A percentile compares a stretch with the other conserved stretches of the same genome.
phyloP scores from a whole-genome alignment of 2,888 invertebrate species.

The Drosophila limbata region DNA sequence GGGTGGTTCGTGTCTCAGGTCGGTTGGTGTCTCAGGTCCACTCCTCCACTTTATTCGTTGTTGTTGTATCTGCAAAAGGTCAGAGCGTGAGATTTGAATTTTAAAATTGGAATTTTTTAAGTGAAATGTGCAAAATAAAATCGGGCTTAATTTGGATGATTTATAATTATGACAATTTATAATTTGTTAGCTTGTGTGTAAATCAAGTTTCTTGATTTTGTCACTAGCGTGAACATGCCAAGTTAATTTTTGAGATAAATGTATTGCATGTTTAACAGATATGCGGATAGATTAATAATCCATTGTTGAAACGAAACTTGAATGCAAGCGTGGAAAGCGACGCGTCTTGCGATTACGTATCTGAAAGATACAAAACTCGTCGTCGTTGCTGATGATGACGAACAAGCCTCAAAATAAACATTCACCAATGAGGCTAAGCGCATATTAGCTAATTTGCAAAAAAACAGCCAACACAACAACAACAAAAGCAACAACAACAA shows the following conservation, averaged over 20 bases:
- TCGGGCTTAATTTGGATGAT: neutral
- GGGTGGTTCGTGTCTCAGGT: constrained; percentile 28
- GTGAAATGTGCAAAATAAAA: constrained; percentile 10
- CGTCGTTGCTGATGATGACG: constrained; percentile 30
- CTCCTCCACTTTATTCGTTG: constrained; percentile 43
- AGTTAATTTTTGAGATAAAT: constrained; percentile 3
- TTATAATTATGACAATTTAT: constrained; percentile 4
- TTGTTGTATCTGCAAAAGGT: constrained; percentile 75
- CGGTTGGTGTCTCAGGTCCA: constrained; percentile 21
- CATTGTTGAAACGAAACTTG: constrained; percentile 7
- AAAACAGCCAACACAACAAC: constrained; percentile 19
- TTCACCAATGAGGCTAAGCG: constrained; percentile 69
- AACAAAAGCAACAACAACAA: constrained; percentile 17
- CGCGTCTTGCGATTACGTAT: constrained; percentile 17
- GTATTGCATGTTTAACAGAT: constrained; percentile 14
- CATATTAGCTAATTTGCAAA: constrained; percentile 76
- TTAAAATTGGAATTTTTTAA: constrained; percentile 20
- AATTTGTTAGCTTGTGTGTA: neutral
- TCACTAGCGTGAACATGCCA: neutral
- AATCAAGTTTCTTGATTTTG: neutral
- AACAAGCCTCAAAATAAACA: constrained; percentile 47
- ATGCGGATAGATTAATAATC: constrained; percentile 13
- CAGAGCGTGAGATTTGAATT: constrained; percentile 70
- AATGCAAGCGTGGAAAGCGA: constrained; percentile 18
- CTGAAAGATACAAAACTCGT: constrained; percentile 20